Evolutionary conservation across 2,888 invertebrate species (phyloP).

Genomic region (Caenorhabditis plicata): DNA sequence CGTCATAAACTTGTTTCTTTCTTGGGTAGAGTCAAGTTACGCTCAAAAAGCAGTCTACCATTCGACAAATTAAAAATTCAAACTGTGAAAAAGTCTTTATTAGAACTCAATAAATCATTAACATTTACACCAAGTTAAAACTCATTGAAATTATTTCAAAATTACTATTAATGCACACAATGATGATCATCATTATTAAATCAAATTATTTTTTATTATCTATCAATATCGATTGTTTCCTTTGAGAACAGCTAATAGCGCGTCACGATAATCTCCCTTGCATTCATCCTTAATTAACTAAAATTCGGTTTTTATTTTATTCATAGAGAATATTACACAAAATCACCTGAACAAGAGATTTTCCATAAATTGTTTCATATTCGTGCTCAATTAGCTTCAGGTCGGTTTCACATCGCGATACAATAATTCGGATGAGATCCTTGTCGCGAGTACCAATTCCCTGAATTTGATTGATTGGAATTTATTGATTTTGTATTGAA

Average conservation of each 20-base stretch:
- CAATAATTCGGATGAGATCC: constrained; percentile 57
- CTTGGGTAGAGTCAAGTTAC: too few species aligned
- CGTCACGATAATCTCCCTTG: constrained; percentile 61
- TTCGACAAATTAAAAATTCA: too few species aligned
- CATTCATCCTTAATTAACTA: constrained; percentile 34
- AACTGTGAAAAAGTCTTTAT: too few species aligned
- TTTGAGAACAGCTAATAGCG: constrained; percentile 55
- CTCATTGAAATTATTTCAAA: too few species aligned
- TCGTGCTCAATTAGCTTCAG: constrained; percentile 81
- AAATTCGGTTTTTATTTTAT: constrained; percentile 9
- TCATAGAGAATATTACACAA: neutral
- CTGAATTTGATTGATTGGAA: constrained; percentile 14
- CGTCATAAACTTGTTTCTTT: too few species aligned
- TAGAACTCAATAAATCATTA: too few species aligned
- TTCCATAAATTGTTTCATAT: constrained; percentile 70
- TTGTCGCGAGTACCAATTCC: constrained; percentile 58
- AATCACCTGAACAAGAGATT: constrained; percentile 41
- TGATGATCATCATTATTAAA: neutral
- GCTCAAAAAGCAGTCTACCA: too few species aligned
- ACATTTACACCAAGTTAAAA: too few species aligned
- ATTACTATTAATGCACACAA: too few species aligned
- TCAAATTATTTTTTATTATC: neutral
- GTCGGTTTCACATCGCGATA: constrained; percentile 69
- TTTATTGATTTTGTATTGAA: neutral
- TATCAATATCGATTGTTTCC: constrained; percentile 41